Evolutionary conservation across 2,113 vertebrate genomes (phyloP), one percentile per base, ranked within the genome.

Genomic region (Gnathonemus echidnorhynchus): DNA sequence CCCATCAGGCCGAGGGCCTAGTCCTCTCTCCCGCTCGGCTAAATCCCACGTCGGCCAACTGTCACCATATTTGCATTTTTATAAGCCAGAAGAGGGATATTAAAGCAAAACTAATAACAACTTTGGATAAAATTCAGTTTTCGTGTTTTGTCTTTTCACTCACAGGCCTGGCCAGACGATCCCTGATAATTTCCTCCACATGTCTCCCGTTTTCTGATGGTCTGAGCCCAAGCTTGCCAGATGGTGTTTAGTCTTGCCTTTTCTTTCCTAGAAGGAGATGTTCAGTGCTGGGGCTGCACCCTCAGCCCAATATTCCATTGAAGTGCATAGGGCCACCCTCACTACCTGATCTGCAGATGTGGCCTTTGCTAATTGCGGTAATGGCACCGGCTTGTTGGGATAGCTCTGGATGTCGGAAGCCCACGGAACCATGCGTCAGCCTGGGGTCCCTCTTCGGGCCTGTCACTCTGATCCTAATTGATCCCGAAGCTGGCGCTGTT

Each of bases 401-500:
- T n/a, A 1, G 17, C 15, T 46, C 88, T 77, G 58, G 31, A 35
- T 84, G 88, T 31, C 35, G 17, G 31, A 80, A 83, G 24, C 46
- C n/a, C 6, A 27, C 7, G 19, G 83, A 86, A 24, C 35, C 35
- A 27, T 5, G 52, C 6, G 62, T 27, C 86, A n/a, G 24, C 48
- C 19, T 15, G 49, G n/a, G 27, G 62, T 87, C 45, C 35, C 56
- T 87, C n/a, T 13, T 3, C 21, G 31, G 17, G 24, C 88, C 86
- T 87, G 62, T 56, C 74, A 89, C 66, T 86, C 35, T 56, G 88
- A 74, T n/a, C 88, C 74, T 91, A 90, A 93, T 93, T 92, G 91
- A 94, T 92, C 87, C 56, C 52, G 13, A 10, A 85, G 90, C 80
- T 92, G 83, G 87, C 46, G 3, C 19, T 49, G 3, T 24, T 49